Evolutionary conservation across 2,888 invertebrate species (phyloP).

Genomic region (Peribatodes rhomboidaria): DNA sequence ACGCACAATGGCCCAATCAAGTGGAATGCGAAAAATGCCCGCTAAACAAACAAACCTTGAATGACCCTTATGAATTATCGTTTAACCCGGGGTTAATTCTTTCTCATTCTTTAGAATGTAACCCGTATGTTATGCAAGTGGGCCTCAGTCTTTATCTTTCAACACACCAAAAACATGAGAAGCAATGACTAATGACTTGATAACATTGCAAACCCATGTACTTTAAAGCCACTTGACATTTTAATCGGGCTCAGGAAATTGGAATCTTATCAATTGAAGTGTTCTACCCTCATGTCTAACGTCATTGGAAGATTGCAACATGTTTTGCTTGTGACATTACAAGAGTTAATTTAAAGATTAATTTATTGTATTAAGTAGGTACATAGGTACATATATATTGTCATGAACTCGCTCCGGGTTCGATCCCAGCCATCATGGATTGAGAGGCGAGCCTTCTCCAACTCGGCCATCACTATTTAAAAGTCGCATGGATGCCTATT

Average conservation of each 20-base stretch:
- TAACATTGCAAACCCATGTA: conserved; percentile 25
- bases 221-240: conserved; percentile 21
- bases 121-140: no score
- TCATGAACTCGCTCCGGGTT: no score
- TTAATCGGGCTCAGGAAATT: conserved; percentile 32
- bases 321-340: conserved; percentile 1
- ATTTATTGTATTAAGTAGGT: not conserved
- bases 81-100: no score
- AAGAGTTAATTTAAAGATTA: not conserved
- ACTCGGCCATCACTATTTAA: no score
- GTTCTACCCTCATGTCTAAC: conserved; percentile 21
- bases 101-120: no score
- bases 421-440: no score
- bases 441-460: no score
- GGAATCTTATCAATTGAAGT: conserved; percentile 27
- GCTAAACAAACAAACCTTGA: no score
- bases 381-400: not conserved
- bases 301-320: conserved; percentile 22
- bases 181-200: conserved; percentile 21
- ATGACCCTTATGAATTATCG: no score
- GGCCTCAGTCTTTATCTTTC: conserved; percentile 25
- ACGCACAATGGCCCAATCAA: no score
- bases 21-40: no score
- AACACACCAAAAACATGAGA: conserved; percentile 25
- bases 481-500: no score